Percentiles rank a stretch among this genome's conserved stretches.
These are phyloP conservation scores for Drosophila hamatofila DNA, from an alignment of 2,888 invertebrate species.

Conservation along the genomic window DNA sequence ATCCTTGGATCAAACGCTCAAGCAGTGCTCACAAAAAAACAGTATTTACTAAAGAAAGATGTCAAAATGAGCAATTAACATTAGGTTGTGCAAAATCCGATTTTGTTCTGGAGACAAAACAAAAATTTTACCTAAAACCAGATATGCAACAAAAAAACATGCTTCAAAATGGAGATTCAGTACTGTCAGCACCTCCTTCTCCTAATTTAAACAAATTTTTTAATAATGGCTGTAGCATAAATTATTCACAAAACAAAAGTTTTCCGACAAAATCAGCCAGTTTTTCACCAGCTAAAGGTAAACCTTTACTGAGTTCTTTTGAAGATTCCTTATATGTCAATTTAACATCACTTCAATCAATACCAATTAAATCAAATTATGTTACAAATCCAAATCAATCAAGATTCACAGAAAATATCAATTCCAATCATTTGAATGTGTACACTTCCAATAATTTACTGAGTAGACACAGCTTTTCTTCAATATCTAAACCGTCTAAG, in stretches of 20 bases:
- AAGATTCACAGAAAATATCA: constrained; percentile 31
- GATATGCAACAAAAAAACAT: constrained; percentile 74
- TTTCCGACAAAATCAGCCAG: constrained; percentile 66
- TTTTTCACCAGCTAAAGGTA: constrained; percentile 71
- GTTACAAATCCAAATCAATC: constrained; percentile 20
- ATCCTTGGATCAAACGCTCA: constrained; percentile 83
- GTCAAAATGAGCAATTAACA: constrained; percentile 67
- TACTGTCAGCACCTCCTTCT: constrained; percentile 80
- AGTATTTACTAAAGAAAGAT: constrained; percentile 23
- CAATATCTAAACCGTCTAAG: constrained; percentile 68
- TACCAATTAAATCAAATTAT: constrained; percentile 25
- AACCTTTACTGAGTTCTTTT: constrained; percentile 61
- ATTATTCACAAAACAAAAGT: constrained; percentile 40
- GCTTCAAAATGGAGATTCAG: constrained; percentile 40
- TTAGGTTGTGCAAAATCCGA: constrained; percentile 68
- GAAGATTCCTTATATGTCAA: constrained; percentile 33
- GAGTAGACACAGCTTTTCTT: constrained; percentile 84
- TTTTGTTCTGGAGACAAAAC: constrained; percentile 36
- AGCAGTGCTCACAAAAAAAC: constrained; percentile 21
- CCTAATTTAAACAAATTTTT: constrained; percentile 69
- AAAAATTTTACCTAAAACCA: constrained; percentile 56
- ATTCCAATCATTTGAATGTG: constrained; percentile 73
- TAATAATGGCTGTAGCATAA: constrained; percentile 62
- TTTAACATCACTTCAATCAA: constrained; percentile 18
- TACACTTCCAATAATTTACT: constrained; percentile 78